Base-by-base conservation (phyloP, 2,888 invertebrate species). In the Teinopalpus imperialis region DNA sequence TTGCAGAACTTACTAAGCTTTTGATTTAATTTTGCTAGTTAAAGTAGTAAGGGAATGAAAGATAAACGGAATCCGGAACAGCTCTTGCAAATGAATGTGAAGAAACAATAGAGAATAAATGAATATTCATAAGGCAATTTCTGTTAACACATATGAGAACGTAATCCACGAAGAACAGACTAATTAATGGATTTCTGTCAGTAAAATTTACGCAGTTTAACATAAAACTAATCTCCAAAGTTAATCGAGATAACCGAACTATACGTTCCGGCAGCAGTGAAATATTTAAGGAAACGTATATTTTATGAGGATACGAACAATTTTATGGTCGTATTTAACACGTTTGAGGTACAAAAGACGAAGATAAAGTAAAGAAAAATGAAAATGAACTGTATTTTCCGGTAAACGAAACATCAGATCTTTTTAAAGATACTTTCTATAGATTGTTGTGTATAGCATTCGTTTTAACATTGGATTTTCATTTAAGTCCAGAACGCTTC, bases 111-210 rank as follows among this genome's bases (percentile, higher is more conserved):
- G 39, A 30, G 32, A 21, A 10, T 39, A 20, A 13, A 26, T 45
- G 34, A 40, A 45, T 45, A 45, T 45, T 39, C 27, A 45, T 40
- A 2, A 40, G 27, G 26, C 39, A 45, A 45, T 45, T 20, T 39
- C 26, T 27, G 34, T 20, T 35, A 21, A 26, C 44, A 45, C 32
- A 27, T 45, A 27, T 45, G 34, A 34, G 34, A 13, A n/a, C 27
- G 26, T 40, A 40, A 45, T 45, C 31, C 26, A 13, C 18, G 2
- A 39, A 27, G 26, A 39, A 21, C 21, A 39, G 32, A 39, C 21
- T 40, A 34, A 40, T 34, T 40, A 45, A 40, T 45, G 45, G 34
- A 40, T 27, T 13, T 34, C 39, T 40, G 34, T 21, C 32, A 16
- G 39, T 21, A 40, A 44, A 31, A 31, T 39, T 12, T 18, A 8